Evolutionary conservation across 2,113 vertebrate species (phyloP).

Genomic region (Lycaon pictus): DNA sequence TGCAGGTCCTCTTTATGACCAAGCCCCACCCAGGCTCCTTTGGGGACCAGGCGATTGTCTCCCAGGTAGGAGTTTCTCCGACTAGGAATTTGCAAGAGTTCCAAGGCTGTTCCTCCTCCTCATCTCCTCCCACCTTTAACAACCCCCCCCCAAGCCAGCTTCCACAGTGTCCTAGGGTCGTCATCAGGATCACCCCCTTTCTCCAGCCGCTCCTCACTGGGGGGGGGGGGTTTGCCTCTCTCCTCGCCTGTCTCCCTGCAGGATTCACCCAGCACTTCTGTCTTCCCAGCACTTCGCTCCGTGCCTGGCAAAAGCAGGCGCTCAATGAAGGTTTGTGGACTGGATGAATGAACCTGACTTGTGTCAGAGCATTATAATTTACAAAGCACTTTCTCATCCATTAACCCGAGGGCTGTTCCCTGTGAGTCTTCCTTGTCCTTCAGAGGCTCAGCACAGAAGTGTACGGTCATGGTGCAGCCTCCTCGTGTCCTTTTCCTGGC

Average conservation of each 20-base stretch:
- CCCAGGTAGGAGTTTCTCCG: not conserved
- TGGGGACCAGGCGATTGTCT: not conserved
- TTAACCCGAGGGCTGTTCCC: constrained; percentile 70
- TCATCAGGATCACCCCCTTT: not conserved
- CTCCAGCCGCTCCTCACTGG: fast-evolving
- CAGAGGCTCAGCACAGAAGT: not conserved
- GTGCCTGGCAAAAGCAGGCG: not conserved
- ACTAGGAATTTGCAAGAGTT: not conserved
- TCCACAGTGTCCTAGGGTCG: not conserved
- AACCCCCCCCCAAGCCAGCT: not conserved
- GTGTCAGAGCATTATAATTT: constrained; percentile 47
- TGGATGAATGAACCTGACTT: constrained; percentile 55
- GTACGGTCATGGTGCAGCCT: not conserved
- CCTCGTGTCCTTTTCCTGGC: not conserved
- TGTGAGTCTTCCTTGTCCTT: not conserved
- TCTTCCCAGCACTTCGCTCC: not conserved
- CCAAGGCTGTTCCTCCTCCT: not conserved
- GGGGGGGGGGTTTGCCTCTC: fast-evolving
- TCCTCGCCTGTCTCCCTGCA: not conserved
- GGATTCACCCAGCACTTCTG: not conserved
- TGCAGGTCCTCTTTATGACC: too few species aligned
- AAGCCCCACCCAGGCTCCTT: not conserved
- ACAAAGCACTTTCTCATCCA: constrained; percentile 78
- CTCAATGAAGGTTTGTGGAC: not conserved
- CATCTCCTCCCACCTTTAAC: not conserved